Evolutionary conservation across 1,140 invertebrate genomes (phyloP).

Genomic region (Scylla paramamosain): DNA sequence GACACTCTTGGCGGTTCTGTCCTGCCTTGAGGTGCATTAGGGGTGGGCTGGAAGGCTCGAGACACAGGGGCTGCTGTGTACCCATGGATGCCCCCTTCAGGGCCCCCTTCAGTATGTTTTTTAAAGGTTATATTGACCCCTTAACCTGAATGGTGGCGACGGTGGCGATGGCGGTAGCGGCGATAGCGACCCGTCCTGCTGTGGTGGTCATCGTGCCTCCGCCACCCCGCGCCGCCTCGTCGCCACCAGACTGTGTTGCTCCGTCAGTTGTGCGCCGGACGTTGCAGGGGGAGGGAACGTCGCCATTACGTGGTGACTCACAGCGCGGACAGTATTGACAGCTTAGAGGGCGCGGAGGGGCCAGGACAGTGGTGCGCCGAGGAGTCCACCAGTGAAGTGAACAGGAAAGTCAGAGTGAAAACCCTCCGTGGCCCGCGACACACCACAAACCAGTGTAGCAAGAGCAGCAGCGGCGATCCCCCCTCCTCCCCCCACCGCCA

Average conservation of each 20-base stretch:
- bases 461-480: not conserved
- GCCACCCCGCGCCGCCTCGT: constrained; percentile 55
- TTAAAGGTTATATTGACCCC: not conserved
- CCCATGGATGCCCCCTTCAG: no score
- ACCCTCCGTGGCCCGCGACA: not conserved
- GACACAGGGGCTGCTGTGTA: no score
- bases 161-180: constrained; percentile 13
- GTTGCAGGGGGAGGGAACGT: constrained; percentile 37
- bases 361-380: not conserved
- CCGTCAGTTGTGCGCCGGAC: constrained; percentile 69
- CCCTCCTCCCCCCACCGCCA: not conserved
- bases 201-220: constrained; percentile 39
- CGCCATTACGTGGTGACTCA: not conserved
- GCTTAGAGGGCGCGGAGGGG: not conserved
- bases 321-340: not conserved
- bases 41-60: no score
- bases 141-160: constrained; percentile 24
- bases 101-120: no score
- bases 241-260: not conserved
- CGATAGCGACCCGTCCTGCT: not conserved
- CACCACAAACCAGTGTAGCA: not conserved
- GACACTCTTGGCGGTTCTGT: no score
- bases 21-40: no score
- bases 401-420: not conserved
- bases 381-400: not conserved